phyloP scores from a whole-genome alignment of 2,113 vertebrate genomes.

The Hylia prasina region DNA sequence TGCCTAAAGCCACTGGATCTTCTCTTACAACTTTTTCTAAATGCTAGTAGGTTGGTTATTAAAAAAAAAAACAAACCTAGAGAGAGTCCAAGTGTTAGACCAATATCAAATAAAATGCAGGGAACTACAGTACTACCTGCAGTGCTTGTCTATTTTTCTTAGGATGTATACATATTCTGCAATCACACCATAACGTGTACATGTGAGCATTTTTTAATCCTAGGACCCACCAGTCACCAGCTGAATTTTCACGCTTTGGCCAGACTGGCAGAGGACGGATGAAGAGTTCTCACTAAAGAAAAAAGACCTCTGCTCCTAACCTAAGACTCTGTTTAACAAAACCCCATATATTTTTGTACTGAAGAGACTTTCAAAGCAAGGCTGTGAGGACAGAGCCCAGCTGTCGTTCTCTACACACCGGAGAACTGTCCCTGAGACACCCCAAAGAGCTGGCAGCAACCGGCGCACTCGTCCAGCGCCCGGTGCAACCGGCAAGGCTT shows the following conservation, averaged over 20 bases:
- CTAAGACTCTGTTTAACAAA: neutral
- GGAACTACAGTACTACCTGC: neutral
- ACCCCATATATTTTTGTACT: rapidly evolving
- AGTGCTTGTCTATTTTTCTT: neutral
- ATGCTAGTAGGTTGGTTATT: neutral
- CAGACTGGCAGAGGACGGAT: rapidly evolving
- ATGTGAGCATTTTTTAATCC: rapidly evolving
- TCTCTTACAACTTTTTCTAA: neutral
- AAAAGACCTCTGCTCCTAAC: neutral
- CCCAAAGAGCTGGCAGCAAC: rapidly evolving
- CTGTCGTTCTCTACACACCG: rapidly evolving
- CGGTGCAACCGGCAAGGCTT: rapidly evolving
- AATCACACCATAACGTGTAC: neutral
- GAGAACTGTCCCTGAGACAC: rapidly evolving
- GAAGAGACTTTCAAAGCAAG: neutral
- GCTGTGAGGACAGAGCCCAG: neutral
- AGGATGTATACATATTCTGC: neutral
- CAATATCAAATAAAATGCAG: neutral
- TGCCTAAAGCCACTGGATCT: neutral
- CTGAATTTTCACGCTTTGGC: neutral
- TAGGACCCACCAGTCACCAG: neutral
- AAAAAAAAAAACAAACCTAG: neutral
- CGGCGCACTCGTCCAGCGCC: rapidly evolving
- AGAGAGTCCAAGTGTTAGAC: neutral
- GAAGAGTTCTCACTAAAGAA: rapidly evolving